These are phyloP conservation scores for Morone saxatilis DNA, from an alignment of 2,113 vertebrate species.

Conservation along the genomic window DNA sequence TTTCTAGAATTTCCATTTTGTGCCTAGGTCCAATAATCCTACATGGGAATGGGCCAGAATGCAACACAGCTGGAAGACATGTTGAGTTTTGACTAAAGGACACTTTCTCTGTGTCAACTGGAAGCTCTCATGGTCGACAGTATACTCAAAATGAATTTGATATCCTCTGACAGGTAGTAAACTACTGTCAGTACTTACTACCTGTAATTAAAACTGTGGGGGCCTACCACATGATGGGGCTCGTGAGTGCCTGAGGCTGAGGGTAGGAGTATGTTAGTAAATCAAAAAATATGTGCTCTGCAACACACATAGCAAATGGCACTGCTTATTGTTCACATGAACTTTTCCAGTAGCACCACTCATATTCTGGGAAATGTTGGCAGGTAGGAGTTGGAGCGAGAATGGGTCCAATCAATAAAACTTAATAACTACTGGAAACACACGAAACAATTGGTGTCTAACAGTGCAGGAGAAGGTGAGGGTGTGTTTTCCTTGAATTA, in stretches of 20 bases:
- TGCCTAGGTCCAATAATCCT: background rate
- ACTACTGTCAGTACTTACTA: no score
- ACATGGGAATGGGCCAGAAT: background rate
- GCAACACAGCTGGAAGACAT: background rate
- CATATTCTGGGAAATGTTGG: slow-evolving; percentile 12
- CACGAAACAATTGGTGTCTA: background rate
- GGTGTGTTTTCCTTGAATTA: background rate
- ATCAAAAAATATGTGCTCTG: background rate
- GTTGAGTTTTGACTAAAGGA: background rate
- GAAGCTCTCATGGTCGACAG: no score
- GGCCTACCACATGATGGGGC: background rate
- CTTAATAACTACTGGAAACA: background rate
- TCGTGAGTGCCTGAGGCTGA: background rate
- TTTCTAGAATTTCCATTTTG: background rate
- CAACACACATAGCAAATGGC: background rate
- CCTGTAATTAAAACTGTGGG: background rate
- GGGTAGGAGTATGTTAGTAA: no score
- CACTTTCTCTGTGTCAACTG: background rate
- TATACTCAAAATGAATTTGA: background rate
- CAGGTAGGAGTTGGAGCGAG: background rate
- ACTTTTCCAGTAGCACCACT: background rate
- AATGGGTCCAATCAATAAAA: slow-evolving; percentile 11
- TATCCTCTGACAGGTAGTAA: no score
- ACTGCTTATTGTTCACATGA: background rate
- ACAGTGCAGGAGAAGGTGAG: background rate